Conservation (phyloP, 1,140 invertebrate genomes). For the Bombus pascuorum region DNA sequence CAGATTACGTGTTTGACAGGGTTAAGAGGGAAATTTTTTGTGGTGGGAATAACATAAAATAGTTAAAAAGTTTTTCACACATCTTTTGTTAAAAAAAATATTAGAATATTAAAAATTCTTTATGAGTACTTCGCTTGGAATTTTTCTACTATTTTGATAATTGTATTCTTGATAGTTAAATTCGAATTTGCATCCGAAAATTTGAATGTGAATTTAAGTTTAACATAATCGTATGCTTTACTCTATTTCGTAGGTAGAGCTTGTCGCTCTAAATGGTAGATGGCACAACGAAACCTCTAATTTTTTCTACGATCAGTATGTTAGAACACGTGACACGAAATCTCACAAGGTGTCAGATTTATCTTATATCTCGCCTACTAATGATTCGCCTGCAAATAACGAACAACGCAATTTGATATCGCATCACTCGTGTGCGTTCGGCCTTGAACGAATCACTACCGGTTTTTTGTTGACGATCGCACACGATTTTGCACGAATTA, state of each 20-base stretch:
- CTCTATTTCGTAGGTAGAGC: too few relatives aligned
- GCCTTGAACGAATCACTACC: not conserved
- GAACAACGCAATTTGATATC: not conserved
- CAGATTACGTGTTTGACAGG: not conserved
- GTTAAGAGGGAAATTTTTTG: not conserved
- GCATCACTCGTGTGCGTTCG: not conserved
- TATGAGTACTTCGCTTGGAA: too few relatives aligned
- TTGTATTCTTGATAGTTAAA: too few relatives aligned
- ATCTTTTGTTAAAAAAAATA: too few relatives aligned
- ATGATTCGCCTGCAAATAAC: not conserved
- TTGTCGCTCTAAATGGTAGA: too few relatives aligned
- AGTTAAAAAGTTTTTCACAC: too few relatives aligned
- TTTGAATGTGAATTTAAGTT: too few relatives aligned
- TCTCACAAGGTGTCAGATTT: not conserved
- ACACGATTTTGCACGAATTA: not conserved
- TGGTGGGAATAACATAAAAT: too few relatives aligned
- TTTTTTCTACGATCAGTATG: not conserved
- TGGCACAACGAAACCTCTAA: not conserved
- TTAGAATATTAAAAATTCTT: too few relatives aligned
- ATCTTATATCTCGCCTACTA: not conserved
- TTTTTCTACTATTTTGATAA: too few relatives aligned
- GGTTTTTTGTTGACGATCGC: not conserved
- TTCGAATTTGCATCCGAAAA: too few relatives aligned
- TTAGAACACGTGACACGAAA: not conserved
- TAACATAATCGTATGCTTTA: too few relatives aligned